These are phyloP conservation scores for Barnardius zonarius DNA, from an alignment of 2,113 vertebrate species.

Conservation along the genomic window DNA sequence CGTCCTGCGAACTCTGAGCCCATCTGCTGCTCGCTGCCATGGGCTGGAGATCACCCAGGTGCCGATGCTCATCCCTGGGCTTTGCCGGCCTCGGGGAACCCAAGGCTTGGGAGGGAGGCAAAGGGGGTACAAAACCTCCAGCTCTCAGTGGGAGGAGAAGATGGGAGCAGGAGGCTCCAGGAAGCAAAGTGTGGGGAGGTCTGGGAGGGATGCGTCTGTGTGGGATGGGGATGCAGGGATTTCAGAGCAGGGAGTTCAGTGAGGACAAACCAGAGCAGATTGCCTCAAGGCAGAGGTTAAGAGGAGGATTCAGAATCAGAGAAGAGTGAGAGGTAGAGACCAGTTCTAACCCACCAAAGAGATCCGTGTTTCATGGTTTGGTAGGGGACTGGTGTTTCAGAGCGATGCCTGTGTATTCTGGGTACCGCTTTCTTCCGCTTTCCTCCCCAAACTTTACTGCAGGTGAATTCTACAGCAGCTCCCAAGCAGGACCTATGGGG, in stretches of 20 bases:
- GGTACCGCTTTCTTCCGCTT: background rate
- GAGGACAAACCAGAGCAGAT: background rate
- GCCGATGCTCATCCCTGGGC: conserved; percentile 42
- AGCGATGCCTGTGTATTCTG: background rate
- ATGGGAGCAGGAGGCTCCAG: background rate
- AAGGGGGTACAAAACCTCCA: background rate
- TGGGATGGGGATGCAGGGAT: fast-evolving
- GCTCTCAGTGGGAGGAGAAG: background rate
- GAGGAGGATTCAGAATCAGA: fast-evolving
- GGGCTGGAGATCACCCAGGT: conserved; percentile 67
- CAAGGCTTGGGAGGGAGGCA: background rate
- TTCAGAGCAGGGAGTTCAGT: background rate
- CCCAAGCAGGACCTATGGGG: background rate
- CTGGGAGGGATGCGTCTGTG: fast-evolving
- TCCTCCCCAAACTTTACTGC: background rate
- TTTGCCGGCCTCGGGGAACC: background rate
- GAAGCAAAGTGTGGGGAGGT: background rate
- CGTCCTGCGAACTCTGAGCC: conserved; percentile 39
- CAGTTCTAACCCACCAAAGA: background rate
- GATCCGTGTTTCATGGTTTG: fast-evolving
- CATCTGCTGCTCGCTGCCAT: conserved; percentile 65
- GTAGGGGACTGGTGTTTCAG: background rate
- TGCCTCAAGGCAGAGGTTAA: background rate
- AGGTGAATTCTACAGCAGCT: background rate
- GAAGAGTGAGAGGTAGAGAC: background rate